These are phyloP conservation scores for Nerophis ophidion DNA, from an alignment of 2,113 vertebrate genomes.

Conservation along the genomic window DNA sequence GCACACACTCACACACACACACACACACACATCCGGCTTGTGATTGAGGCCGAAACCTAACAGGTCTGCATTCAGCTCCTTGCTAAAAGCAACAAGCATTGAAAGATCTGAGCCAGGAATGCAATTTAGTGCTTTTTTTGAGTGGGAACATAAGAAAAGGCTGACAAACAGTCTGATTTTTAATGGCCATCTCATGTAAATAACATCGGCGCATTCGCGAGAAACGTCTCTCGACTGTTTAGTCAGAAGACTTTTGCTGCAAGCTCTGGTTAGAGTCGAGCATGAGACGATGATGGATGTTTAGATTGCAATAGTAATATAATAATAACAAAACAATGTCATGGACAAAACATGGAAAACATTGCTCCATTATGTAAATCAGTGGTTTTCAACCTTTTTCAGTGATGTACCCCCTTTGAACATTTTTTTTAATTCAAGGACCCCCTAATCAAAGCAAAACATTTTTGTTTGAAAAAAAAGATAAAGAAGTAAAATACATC, in stretches of 20 bases:
- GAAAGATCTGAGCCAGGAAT: slow-evolving; percentile 55
- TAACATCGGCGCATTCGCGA: slow-evolving; percentile 45
- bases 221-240: slow-evolving; percentile 18
- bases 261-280: slow-evolving; percentile 36
- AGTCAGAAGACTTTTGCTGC: slow-evolving; percentile 7
- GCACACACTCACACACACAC: slow-evolving; percentile 20
- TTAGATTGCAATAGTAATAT: slow-evolving; percentile 9
- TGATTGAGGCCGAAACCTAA: slow-evolving; percentile 28
- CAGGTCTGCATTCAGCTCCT: slow-evolving; percentile 20
- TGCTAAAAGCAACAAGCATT: slow-evolving; percentile 45
- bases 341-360: neutral
- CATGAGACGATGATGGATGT: slow-evolving; percentile 17
- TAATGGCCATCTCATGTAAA: slow-evolving; percentile 53
- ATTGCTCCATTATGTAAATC: neutral
- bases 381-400: too few relatives aligned
- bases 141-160: slow-evolving; percentile 22
- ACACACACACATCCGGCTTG: slow-evolving; percentile 14
- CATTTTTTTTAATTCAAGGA: too few relatives aligned
- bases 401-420: too few relatives aligned
- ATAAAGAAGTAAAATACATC: too few relatives aligned
- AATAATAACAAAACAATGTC: slow-evolving; percentile 2
- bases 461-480: too few relatives aligned
- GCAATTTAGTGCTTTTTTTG: slow-evolving; percentile 22
- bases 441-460: too few relatives aligned
- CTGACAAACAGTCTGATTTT: slow-evolving; percentile 36